Conservation (phyloP, 2,113 vertebrate genomes). For the Apus apus region DNA sequence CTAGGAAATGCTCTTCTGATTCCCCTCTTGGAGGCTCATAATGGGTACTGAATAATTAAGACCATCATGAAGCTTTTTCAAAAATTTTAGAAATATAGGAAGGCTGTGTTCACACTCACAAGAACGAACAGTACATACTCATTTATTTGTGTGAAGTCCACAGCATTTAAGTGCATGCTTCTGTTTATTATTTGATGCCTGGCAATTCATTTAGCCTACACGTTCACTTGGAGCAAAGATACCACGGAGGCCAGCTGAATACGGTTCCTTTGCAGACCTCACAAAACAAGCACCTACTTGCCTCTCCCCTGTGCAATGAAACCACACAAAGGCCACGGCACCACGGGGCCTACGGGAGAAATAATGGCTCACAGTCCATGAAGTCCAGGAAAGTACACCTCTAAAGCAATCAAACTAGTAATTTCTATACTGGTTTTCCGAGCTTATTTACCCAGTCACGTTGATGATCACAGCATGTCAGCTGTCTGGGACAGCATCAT, state of each 20-base stretch:
- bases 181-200: not conserved
- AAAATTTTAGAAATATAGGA: not conserved
- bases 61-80: not conserved
- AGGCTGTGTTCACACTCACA: not conserved
- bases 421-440: not conserved
- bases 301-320: fast-evolving
- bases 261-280: not conserved
- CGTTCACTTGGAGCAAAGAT: not conserved
- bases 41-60: constrained; percentile 53
- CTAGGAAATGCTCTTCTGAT: not conserved
- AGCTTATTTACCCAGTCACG: fast-evolving
- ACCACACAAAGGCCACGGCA: not conserved
- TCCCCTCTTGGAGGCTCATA: not conserved
- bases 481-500: not conserved
- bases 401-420: fast-evolving
- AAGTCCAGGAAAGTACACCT: not conserved
- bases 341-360: not conserved
- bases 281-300: not conserved
- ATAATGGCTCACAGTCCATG: not conserved
- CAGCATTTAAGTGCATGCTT: not conserved
- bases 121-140: not conserved
- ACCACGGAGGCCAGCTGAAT: not conserved
- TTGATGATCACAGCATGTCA: not conserved
- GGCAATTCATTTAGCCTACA: not conserved
- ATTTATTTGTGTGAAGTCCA: constrained; percentile 6